Percentiles rank a stretch among this genome's conserved stretches.
Evolutionary conservation across 2,888 invertebrate species (phyloP).

Genomic region (Fragum whitleyi): DNA sequence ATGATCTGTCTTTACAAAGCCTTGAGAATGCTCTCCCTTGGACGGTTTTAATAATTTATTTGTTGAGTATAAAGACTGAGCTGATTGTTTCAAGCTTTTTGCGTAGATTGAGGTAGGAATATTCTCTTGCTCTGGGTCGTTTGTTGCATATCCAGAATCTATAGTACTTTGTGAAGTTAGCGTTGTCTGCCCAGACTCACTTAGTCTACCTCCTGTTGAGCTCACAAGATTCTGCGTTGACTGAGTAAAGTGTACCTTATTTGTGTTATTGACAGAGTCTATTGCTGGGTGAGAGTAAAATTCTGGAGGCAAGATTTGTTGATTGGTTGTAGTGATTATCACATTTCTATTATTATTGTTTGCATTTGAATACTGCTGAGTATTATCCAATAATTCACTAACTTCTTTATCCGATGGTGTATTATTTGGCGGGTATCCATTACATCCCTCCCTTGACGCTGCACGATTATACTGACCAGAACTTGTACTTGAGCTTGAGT

Average conservation of each 20-base stretch:
- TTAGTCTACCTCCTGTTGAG: conserved; percentile 64
- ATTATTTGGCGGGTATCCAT: conserved; percentile 49
- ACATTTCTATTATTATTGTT: background rate
- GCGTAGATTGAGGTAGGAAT: conserved; percentile 69
- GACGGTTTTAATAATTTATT: conserved; percentile 60
- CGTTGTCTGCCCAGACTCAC: conserved; percentile 76
- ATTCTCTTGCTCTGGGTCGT: conserved; percentile 74
- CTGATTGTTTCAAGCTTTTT: conserved; percentile 67
- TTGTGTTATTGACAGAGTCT: conserved; percentile 14
- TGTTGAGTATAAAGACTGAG: conserved; percentile 65
- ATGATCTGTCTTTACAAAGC: conserved; percentile 1
- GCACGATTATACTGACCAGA: conserved; percentile 52
- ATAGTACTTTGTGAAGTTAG: conserved; percentile 75
- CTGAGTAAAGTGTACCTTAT: background rate
- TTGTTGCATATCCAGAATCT: conserved; percentile 80
- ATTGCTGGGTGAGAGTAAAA: conserved; percentile 22
- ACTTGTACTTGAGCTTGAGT: conserved; percentile 60
- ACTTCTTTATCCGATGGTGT: conserved; percentile 72
- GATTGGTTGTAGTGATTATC: background rate
- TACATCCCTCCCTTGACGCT: conserved; percentile 30
- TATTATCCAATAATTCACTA: conserved; percentile 53
- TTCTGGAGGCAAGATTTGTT: conserved; percentile 15
- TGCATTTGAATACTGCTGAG: background rate
- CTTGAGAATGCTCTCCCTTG: conserved; percentile 48
- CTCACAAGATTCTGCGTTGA: conserved; percentile 6